Evolutionary conservation across 2,888 invertebrate species (phyloP), one percentile per base, ranked within the genome.

Genomic region (Sepioteuthis lessoniana): DNA sequence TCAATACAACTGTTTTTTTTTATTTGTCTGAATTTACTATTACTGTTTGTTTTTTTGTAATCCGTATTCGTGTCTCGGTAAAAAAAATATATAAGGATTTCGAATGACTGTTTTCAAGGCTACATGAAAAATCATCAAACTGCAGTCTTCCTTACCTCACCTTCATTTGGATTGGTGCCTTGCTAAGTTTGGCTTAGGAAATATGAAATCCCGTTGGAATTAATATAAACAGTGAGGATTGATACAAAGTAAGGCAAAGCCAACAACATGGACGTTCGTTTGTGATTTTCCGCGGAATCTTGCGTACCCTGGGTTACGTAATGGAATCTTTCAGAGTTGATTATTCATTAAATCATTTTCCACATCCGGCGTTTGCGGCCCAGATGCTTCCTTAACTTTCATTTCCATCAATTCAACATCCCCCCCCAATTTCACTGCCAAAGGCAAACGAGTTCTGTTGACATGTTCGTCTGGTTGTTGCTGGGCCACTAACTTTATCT

Each of bases 281-380:
- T 5, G 76, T 21, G 13, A 76, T 21, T 35, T n/a, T n/a, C 10
- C 0, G 76, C 1, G n/a, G n/a, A n/a, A 76, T 76, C n/a, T 76
- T 8, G n/a, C 76, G 1, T n/a, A 10, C n/a, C 13, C 60, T 16
- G 16, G 13, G 76, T 76, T 76, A 35, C n/a, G 76, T n/a, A 76
- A 76, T 76, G n/a, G 76, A 76, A 76, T n/a, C 35, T 35, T 76
- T 76, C 76, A 76, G 4, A 35, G n/a, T 76, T 76, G 76, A 76
- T 76, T 76, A 76, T 76, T 76, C 76, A 76, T 76, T 76, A 76
- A 76, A 76, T 76, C 76, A 76, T 76, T 76, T 76, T 76, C n/a
- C n/a, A 76, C 76, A n/a, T 76, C 76, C 76, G 76, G 76, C 16
- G n/a, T 76, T 76, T n/a, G 76, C n/a, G 8, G 76, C n/a, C 35